Evolutionary conservation across 2,113 vertebrate species (phyloP).

Genomic region (Myodes glareolus): DNA sequence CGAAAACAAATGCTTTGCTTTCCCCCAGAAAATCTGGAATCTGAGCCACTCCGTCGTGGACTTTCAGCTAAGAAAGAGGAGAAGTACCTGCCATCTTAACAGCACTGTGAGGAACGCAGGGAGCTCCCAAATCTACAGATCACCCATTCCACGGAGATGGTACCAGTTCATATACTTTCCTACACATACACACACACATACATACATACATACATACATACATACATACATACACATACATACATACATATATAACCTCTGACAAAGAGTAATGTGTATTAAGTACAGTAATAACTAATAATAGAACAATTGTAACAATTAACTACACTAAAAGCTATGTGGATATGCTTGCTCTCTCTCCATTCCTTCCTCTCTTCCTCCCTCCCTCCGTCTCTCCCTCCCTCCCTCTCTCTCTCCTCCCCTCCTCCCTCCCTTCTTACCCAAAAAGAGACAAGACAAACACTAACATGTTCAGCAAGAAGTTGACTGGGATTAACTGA

Average conservation of each 20-base stretch:
- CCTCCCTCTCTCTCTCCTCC: neutral
- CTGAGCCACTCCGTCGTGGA: neutral
- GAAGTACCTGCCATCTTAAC: neutral
- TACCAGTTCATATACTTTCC: neutral
- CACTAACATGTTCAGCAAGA: neutral
- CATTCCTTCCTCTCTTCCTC: neutral
- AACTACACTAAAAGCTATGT: neutral
- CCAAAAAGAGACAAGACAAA: neutral
- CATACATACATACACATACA: neutral
- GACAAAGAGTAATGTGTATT: neutral
- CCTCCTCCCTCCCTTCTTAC: too few relatives aligned
- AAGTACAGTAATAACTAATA: neutral
- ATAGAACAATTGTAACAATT: neutral
- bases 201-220: neutral
- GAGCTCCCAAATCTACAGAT: neutral
- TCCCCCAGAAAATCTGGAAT: constrained; percentile 51
- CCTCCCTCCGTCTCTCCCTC: fast-evolving
- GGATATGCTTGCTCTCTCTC: neutral
- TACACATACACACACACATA: neutral
- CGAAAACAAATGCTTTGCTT: constrained; percentile 65
- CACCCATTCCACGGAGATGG: neutral
- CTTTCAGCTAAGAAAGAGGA: constrained; percentile 10
- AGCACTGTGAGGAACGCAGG: neutral
- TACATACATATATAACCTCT: neutral
- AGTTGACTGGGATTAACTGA: neutral